phyloP scores from a whole-genome alignment of 2,888 invertebrate genomes.

The Xiphydria camelus region DNA sequence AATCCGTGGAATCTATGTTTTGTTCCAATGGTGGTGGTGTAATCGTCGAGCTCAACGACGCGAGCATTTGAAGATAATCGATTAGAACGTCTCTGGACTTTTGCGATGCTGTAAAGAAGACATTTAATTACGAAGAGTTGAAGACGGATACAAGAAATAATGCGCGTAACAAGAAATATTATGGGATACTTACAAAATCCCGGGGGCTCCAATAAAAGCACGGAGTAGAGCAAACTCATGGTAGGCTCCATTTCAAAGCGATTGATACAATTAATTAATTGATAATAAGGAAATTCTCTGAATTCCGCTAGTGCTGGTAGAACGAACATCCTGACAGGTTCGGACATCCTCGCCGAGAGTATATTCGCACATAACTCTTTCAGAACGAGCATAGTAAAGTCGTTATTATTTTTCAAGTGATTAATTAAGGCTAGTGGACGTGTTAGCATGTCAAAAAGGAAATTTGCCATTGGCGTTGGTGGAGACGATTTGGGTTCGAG shows the following conservation, averaged over 20 bases:
- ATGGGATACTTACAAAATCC: constrained; percentile 65
- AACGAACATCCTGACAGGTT: constrained; percentile 70
- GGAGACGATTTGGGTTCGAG: constrained; percentile 70
- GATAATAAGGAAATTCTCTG: constrained; percentile 59
- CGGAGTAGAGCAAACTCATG: constrained; percentile 70
- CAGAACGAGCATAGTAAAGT: constrained; percentile 61
- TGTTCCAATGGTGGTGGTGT: constrained; percentile 55
- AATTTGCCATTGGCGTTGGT: constrained; percentile 74
- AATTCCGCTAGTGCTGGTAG: constrained; percentile 68
- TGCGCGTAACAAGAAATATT: constrained; percentile 1
- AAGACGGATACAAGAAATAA: neutral
- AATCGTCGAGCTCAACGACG: constrained; percentile 57
- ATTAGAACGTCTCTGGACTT: constrained; percentile 47
- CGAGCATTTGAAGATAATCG: constrained; percentile 64
- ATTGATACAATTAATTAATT: constrained; percentile 60
- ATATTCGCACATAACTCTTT: constrained; percentile 69
- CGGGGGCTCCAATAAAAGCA: constrained; percentile 69
- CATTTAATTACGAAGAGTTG: neutral
- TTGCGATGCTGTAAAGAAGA: constrained; percentile 28
- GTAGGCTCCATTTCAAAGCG: constrained; percentile 58
- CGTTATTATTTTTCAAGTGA: constrained; percentile 49
- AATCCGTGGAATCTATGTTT: constrained; percentile 60
- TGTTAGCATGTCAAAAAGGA: constrained; percentile 75
- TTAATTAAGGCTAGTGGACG: constrained; percentile 71
- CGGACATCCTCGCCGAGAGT: constrained; percentile 68